Base-by-base conservation (phyloP, 2,888 invertebrate genomes). In the Oligia latruncula region DNA sequence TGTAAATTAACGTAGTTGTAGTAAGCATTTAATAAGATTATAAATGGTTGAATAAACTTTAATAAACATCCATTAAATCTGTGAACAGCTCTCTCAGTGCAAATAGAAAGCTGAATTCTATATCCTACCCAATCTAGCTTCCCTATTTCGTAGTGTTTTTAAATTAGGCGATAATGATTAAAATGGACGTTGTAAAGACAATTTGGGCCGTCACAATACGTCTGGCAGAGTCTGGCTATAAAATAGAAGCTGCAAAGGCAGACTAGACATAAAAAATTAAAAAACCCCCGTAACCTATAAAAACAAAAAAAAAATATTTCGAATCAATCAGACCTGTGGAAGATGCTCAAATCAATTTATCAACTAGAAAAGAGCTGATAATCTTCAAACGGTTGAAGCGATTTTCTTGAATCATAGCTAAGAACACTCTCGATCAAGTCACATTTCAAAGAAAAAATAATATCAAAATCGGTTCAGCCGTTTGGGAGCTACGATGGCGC, bases 81-180 rank as follows among this genome's bases (percentile, higher is more conserved):
- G 3, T 60, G 23, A 43, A 55, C 20, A 8, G 17, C n/a, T 80
- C 46, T 78, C 68, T 68, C 40, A 46, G n/a, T 49, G 46, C 58
- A 35, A 73, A 80, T 72, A 77, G 73, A 78, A 84, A 81, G 73
- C 17, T 64, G 15, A 8, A 58, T 71, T 58, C 4, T 68, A 66
- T 29, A 65, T 71, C n/a, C 35, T 13, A n/a, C 40, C 8, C 3
- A 64, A 64, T 68, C 4, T 17, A 46, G 2, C 5, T 1, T n/a
- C 9, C 8, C 11, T 49, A 29, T 40, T 72, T 72, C 20, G 40
- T 20, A 1, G 40, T 67, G 40, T 43, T 71, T 60, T n/a, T 4
- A 40, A 70, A 80, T 40, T 35, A 23, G 5, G 15, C 20, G 17
- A 65, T 35, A 66, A 58, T 20, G 1, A 46, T 43, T 35, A 49